Evolutionary conservation across 2,797 vertebrate species (phyloP).

Genomic region (Sciurus carolinensis): DNA sequence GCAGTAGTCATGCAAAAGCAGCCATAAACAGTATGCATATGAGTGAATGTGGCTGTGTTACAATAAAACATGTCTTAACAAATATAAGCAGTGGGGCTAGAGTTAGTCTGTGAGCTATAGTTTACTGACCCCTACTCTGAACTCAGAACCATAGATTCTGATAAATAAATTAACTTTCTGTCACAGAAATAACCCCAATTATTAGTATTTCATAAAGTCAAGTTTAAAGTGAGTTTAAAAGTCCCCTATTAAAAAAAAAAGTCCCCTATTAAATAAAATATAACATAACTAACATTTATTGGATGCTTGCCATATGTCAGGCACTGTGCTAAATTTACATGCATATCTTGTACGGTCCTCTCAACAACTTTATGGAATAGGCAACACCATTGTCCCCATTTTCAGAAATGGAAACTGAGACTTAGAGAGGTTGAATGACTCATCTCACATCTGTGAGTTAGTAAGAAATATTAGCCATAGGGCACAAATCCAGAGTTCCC

Average conservation of each 20-base stretch:
- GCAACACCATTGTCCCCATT: not conserved
- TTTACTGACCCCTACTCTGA: not conserved
- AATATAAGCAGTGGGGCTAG: not conserved
- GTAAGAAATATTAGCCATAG: not conserved
- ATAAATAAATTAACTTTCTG: not conserved
- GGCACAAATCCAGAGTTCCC: not conserved
- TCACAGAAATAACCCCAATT: not conserved
- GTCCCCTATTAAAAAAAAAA: conserved; percentile 20
- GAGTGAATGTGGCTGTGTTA: not conserved
- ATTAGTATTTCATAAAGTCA: not conserved
- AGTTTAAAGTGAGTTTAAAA: conserved; percentile 27
- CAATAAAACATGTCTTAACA: not conserved
- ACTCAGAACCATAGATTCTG: not conserved
- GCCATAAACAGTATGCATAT: not conserved
- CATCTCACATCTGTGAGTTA: not conserved
- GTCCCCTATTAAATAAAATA: not conserved
- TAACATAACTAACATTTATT: not conserved
- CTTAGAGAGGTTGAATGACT: not conserved
- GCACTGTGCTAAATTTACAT: not conserved
- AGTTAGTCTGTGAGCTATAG: not conserved
- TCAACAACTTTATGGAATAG: not conserved
- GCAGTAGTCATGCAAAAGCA: not conserved
- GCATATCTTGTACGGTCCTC: not conserved
- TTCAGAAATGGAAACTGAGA: not conserved
- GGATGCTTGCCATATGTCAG: not conserved